These are phyloP conservation scores for Larimichthys polyactis DNA, from an alignment of 2,113 vertebrate species.

Conservation along the genomic window DNA sequence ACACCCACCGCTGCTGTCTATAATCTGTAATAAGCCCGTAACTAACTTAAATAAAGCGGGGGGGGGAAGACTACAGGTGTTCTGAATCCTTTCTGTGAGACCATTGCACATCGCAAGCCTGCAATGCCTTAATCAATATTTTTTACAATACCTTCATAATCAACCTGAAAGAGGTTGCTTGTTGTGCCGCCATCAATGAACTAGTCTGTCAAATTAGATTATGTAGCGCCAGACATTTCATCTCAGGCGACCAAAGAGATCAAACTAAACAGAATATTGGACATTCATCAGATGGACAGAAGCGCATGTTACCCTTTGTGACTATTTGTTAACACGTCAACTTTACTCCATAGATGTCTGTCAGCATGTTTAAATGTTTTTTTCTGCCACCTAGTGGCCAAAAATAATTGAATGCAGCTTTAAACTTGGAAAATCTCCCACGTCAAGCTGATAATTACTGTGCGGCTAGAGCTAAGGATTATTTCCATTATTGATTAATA, in stretches of 20 bases:
- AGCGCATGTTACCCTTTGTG: background rate
- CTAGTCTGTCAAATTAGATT: background rate
- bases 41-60: constrained; percentile 29
- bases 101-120: background rate
- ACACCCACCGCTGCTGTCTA: constrained; percentile 54
- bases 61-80: constrained; percentile 28
- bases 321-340: background rate
- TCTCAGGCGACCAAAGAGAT: background rate
- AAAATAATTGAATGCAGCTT: background rate
- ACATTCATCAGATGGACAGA: background rate
- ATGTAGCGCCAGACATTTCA: background rate
- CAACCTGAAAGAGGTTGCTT: background rate
- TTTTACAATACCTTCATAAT: constrained; percentile 14
- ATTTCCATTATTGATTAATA: background rate
- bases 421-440: background rate
- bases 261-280: background rate
- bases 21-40: constrained; percentile 26
- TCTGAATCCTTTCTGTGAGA: background rate
- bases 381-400: background rate
- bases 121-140: constrained; percentile 18
- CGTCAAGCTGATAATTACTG: background rate
- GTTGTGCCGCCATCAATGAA: background rate
- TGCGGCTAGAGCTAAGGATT: background rate
- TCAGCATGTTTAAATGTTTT: background rate
- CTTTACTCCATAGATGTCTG: background rate